Evolutionary conservation across 92 coral and sea anemone species (phyloP).

Genomic region (Pocillopora grandis): DNA sequence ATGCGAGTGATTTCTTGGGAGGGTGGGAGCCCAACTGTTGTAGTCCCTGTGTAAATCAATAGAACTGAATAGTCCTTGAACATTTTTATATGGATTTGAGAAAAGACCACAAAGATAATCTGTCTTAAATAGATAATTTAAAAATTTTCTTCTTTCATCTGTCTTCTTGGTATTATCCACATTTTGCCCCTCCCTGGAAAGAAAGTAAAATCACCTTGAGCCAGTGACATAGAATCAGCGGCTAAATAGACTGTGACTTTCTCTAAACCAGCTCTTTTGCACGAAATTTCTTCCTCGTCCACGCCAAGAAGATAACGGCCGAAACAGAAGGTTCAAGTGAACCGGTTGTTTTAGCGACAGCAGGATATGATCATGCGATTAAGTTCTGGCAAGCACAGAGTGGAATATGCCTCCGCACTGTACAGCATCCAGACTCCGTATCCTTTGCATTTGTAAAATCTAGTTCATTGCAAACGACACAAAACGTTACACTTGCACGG

Average conservation of each 20-base stretch:
- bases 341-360: constrained; percentile 93
- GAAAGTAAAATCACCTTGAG: not conserved
- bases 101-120: too few relatives aligned
- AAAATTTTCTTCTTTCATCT: not conserved
- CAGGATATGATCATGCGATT: constrained; percentile 95
- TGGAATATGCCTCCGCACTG: constrained; percentile 95
- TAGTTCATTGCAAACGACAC: too few relatives aligned
- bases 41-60: not conserved
- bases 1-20: not conserved
- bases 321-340: constrained; percentile 38
- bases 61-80: too few relatives aligned
- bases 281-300: too few relatives aligned
- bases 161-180: not conserved
- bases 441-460: constrained; percentile 54
- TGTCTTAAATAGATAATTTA: not conserved
- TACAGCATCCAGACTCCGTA: constrained; percentile 96
- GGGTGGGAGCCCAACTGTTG: not conserved
- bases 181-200: not conserved
- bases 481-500: too few relatives aligned
- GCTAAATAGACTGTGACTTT: not conserved
- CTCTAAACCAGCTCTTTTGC: too few relatives aligned
- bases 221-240: not conserved
- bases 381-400: constrained; percentile 99
- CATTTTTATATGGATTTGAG: too few relatives aligned
- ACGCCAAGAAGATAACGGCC: constrained; percentile 10